These are phyloP conservation scores for Athalia cordata DNA, from an alignment of 2,888 invertebrate genomes.

Conservation along the genomic window DNA sequence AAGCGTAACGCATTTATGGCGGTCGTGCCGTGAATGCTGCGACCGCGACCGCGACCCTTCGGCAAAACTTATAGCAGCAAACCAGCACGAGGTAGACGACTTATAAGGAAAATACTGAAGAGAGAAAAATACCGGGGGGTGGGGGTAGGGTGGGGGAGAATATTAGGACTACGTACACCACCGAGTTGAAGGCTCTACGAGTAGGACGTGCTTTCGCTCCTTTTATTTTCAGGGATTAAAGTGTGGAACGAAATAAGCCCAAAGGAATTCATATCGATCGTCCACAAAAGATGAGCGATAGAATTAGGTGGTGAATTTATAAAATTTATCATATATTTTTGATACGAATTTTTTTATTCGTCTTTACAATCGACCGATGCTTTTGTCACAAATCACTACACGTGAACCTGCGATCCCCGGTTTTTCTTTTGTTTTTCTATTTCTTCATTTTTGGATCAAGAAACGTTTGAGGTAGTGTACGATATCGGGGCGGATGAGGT, in stretches of 20 bases:
- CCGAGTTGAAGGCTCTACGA: slow-evolving; percentile 20
- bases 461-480: neutral
- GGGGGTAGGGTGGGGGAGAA: neutral
- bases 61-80: slow-evolving; percentile 23
- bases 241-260: neutral
- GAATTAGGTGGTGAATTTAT: neutral
- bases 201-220: slow-evolving; percentile 8
- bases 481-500: neutral
- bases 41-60: slow-evolving; percentile 37
- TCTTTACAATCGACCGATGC: neutral
- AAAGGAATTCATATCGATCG: neutral
- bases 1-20: slow-evolving; percentile 57
- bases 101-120: neutral
- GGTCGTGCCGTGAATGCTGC: slow-evolving; percentile 58
- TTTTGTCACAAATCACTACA: too few species aligned
- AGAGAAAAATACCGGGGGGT: neutral
- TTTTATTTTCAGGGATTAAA: slow-evolving; percentile 4
- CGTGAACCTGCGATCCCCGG: neutral
- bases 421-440: neutral
- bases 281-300: neutral
- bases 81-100: slow-evolving; percentile 41
- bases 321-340: neutral
- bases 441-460: neutral
- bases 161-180: neutral
- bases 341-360: neutral